A percentile compares a stretch with the other conserved stretches of the same genome.
Evolutionary conservation across 2,797 vertebrate genomes (phyloP).

Genomic region (Enteromius fasciolatus): DNA sequence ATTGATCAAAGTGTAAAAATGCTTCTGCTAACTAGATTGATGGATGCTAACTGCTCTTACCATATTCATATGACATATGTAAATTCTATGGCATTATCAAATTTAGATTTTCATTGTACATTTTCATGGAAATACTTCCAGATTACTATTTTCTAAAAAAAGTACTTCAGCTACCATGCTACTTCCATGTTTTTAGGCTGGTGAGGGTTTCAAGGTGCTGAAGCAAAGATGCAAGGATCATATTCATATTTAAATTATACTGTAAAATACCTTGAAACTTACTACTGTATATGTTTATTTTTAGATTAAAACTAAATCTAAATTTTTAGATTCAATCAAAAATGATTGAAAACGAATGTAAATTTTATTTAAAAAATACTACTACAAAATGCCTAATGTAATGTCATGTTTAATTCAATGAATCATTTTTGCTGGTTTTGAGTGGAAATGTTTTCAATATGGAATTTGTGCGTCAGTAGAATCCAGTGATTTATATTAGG

Average conservation of each 20-base stretch:
- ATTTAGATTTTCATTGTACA: background rate
- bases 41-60: background rate
- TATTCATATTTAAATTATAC: background rate
- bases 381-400: too few relatives aligned
- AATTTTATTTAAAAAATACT: too few relatives aligned
- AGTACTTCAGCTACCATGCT: background rate
- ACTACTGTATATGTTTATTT: too few relatives aligned
- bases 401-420: background rate
- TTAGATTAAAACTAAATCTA: too few relatives aligned
- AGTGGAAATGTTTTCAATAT: too few relatives aligned
- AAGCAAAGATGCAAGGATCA: background rate
- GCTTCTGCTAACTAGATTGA: background rate
- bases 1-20: background rate
- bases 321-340: too few relatives aligned
- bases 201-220: background rate
- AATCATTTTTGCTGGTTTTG: too few relatives aligned
- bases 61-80: background rate
- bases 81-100: background rate
- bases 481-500: background rate
- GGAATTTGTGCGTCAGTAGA: background rate
- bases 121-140: background rate
- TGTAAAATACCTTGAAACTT: background rate
- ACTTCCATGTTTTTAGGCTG: background rate
- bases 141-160: background rate
- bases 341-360: background rate